Percentiles rank a stretch among this genome's conserved stretches.
Conservation (phyloP, 2,888 invertebrate genomes). For the Lasioglossum figueresi region DNA sequence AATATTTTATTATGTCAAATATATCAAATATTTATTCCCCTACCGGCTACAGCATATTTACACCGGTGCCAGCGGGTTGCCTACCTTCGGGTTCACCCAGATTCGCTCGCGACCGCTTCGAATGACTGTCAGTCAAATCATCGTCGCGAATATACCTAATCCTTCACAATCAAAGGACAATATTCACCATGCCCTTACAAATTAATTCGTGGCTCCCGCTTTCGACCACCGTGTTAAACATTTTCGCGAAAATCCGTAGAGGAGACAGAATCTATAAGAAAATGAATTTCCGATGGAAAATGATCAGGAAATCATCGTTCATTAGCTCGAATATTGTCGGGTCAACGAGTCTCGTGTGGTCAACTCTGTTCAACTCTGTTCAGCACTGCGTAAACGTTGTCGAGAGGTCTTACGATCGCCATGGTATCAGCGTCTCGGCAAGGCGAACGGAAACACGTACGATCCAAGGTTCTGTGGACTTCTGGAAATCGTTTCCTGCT, state of each 20-base stretch:
- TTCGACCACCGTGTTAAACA: no score
- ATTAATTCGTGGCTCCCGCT: neutral
- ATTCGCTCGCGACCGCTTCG: neutral
- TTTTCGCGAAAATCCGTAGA: no score
- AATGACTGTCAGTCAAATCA: neutral
- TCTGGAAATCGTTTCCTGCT: neutral
- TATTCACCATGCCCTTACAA: neutral
- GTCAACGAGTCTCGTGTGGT: neutral
- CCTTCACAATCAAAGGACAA: neutral
- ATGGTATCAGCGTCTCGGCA: neutral
- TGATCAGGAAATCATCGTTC: neutral
- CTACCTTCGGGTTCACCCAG: neutral
- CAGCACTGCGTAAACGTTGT: neutral
- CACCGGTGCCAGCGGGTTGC: neutral
- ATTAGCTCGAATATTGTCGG: neutral
- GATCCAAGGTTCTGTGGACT: neutral
- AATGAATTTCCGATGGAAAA: neutral
- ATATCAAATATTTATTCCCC: neutral
- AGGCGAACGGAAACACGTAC: neutral
- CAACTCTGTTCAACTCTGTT: neutral
- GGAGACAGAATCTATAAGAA: neutral
- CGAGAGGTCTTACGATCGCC: neutral
- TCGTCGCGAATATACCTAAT: neutral
- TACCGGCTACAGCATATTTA: no score
- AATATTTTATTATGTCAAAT: neutral